Evolutionary conservation across 2,888 invertebrate genomes (phyloP).

Genomic region (Andrena fulva): DNA sequence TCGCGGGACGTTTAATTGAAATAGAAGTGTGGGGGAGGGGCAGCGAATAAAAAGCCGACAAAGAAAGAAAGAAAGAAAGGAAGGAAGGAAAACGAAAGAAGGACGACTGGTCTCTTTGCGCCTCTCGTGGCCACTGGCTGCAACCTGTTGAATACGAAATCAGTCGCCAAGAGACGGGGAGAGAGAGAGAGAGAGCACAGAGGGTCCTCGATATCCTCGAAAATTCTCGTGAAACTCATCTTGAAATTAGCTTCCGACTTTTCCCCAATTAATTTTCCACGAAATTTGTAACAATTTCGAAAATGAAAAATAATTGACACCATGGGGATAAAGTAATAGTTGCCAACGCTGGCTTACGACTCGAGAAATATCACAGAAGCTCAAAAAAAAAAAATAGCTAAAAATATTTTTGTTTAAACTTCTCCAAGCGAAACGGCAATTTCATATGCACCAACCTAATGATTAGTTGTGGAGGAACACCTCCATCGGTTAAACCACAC

Average conservation of each 20-base stretch:
- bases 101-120: conserved; percentile 56
- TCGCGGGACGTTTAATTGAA: conserved; percentile 64
- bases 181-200: not conserved
- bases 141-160: conserved; percentile 77
- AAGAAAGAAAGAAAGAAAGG: conserved; percentile 49
- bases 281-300: not conserved
- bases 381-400: no score
- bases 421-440: no score
- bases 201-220: conserved; percentile 42
- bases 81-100: conserved; percentile 55
- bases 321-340: no score
- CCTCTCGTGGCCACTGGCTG: conserved; percentile 64
- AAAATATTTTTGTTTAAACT: no score
- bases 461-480: conserved; percentile 7
- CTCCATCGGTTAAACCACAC: not conserved
- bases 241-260: not conserved
- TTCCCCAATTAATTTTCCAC: not conserved
- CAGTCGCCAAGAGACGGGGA: conserved; percentile 44
- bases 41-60: conserved; percentile 38
- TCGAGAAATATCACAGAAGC: no score
- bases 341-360: no score
- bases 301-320: no score
- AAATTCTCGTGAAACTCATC: not conserved
- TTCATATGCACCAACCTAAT: not conserved
- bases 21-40: conserved; percentile 30